phyloP scores from a whole-genome alignment of 2,113 vertebrate genomes.

The Sander lucioperca region DNA sequence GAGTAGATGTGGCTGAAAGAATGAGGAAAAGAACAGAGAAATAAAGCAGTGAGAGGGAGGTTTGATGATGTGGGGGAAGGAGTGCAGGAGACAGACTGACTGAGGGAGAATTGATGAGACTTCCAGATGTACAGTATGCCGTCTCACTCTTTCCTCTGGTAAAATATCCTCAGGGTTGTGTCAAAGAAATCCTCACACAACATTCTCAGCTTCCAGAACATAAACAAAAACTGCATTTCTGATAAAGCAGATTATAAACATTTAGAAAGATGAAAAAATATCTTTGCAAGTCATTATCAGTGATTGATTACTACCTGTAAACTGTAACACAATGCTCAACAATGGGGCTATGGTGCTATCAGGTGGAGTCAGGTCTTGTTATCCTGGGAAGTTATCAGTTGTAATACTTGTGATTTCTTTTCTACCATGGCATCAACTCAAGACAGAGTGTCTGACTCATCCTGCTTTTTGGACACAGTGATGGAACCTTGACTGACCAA shows the following conservation, averaged over 20 bases:
- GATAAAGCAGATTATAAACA: background rate
- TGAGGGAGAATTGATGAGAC: slow-evolving; percentile 40
- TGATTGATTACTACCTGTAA: background rate
- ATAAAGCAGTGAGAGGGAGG: background rate
- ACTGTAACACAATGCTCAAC: no score
- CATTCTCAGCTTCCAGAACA: background rate
- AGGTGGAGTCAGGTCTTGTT: no score
- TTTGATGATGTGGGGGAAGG: slow-evolving; percentile 20
- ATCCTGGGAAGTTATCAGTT: no score
- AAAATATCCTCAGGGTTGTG: background rate
- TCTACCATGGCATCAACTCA: background rate
- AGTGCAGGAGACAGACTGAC: slow-evolving; percentile 20
- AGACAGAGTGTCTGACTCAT: background rate
- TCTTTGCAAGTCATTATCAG: background rate
- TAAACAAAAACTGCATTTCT: background rate
- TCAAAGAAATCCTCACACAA: background rate
- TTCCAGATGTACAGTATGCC: slow-evolving; percentile 57
- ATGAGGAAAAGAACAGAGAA: background rate
- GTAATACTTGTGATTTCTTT: background rate
- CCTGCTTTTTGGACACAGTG: no score
- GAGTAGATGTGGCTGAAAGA: background rate
- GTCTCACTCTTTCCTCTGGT: slow-evolving; percentile 20
- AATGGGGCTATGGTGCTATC: no score
- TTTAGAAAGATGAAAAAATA: background rate
- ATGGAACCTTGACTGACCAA: no score